Conservation (phyloP, 2,797 vertebrate species). For the Sylvilagus floridanus region DNA sequence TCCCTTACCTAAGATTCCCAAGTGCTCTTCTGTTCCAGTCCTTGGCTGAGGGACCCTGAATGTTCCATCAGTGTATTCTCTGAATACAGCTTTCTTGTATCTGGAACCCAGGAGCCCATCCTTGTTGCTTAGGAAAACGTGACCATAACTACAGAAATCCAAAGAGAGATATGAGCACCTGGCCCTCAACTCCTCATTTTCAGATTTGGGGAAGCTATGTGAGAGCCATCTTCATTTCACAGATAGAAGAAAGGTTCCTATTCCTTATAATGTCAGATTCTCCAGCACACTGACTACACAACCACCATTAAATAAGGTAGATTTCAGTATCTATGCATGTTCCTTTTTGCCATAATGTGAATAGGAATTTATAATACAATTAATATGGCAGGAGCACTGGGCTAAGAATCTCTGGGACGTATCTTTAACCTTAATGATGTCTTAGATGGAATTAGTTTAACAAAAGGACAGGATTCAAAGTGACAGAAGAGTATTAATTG, state of each 20-base stretch:
- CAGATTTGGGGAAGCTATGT: not conserved
- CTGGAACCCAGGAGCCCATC: conserved; percentile 87
- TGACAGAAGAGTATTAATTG: conserved; percentile 32
- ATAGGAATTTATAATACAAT: conserved; percentile 47
- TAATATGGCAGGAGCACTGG: not conserved
- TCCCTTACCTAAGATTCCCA: conserved; percentile 89
- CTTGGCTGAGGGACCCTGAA: conserved; percentile 85
- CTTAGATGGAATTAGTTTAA: conserved; percentile 56
- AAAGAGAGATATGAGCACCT: conserved; percentile 68
- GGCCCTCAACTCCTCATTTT: conserved; percentile 15
- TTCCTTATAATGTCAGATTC: conserved; percentile 35
- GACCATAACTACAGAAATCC: conserved; percentile 85
- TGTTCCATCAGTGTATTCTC: conserved; percentile 88
- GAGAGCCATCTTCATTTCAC: not conserved
- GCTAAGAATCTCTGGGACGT: not conserved
- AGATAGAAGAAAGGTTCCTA: conserved; percentile 16
- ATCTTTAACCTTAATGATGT: not conserved
- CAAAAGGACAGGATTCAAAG: conserved; percentile 2
- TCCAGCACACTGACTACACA: not conserved
- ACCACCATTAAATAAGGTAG: not conserved
- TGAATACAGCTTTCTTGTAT: conserved; percentile 90
- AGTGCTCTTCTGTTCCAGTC: conserved; percentile 83
- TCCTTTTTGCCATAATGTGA: conserved; percentile 31
- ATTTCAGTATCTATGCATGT: not conserved
- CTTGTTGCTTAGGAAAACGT: conserved; percentile 86